Evolutionary conservation across 92 coral and sea anemone genomes (phyloP).

Genomic region (Actinostola sp.): DNA sequence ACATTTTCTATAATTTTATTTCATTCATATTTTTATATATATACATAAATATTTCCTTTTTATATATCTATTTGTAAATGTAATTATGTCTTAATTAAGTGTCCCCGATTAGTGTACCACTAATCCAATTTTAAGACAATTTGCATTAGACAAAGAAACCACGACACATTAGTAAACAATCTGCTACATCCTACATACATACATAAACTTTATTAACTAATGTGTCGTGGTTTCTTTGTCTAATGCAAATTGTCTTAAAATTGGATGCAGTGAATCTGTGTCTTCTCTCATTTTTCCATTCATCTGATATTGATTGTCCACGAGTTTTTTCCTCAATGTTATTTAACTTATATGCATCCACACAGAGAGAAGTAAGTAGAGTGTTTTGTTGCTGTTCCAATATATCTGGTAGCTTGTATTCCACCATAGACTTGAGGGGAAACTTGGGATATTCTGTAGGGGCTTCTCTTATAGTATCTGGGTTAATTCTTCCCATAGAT

Average conservation of each 20-base stretch:
- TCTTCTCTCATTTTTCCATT: slow-evolving; percentile 69
- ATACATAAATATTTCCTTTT: too few relatives aligned
- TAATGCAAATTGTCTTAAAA: slow-evolving; percentile 43
- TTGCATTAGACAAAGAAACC: slow-evolving; percentile 43
- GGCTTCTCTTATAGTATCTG: background rate
- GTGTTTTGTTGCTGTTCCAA: background rate
- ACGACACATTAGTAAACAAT: slow-evolving; percentile 54
- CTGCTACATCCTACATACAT: too few relatives aligned
- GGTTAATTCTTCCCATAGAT: background rate
- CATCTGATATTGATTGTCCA: slow-evolving; percentile 48
- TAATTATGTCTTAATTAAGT: too few relatives aligned
- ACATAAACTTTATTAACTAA: slow-evolving; percentile 56
- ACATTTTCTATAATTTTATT: too few relatives aligned
- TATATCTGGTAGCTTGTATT: background rate
- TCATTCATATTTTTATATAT: too few relatives aligned
- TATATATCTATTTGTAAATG: too few relatives aligned
- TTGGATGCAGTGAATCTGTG: slow-evolving; percentile 76
- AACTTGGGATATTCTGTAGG: slow-evolving; percentile 49
- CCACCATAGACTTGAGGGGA: slow-evolving; percentile 43
- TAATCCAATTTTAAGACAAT: slow-evolving; percentile 64
- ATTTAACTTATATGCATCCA: slow-evolving; percentile 54
- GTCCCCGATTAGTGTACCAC: too few relatives aligned
- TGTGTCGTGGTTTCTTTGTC: slow-evolving; percentile 61
- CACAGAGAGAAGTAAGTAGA: background rate
- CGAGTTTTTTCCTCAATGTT: slow-evolving; percentile 62